Conservation (phyloP, 2,888 invertebrate genomes). For the Heteromyza rotundicornis region DNA sequence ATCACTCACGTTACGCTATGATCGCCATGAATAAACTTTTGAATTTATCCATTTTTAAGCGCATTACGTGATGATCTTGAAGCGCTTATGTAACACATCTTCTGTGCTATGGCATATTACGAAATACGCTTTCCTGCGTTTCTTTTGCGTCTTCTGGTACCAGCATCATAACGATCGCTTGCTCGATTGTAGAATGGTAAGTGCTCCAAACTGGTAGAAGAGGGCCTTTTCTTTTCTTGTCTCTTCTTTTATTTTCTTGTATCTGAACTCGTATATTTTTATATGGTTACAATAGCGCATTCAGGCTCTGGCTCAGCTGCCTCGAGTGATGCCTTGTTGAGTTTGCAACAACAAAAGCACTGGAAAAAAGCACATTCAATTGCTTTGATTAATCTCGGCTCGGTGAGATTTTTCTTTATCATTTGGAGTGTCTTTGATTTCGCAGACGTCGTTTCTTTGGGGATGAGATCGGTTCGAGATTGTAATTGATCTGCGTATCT, state of each 20-base stretch:
- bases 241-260: neutral
- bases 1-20: neutral
- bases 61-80: slow-evolving; percentile 2
- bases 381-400: neutral
- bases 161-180: too few relatives aligned
- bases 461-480: neutral
- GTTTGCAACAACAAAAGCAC: too few relatives aligned
- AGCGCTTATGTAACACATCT: slow-evolving; percentile 1
- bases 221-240: neutral
- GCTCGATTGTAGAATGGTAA: too few relatives aligned
- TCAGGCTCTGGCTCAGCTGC: too few relatives aligned
- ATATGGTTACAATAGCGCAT: too few relatives aligned
- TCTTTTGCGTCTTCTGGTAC: too few relatives aligned
- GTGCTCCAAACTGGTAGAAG: neutral
- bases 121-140: neutral
- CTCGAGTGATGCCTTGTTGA: too few relatives aligned
- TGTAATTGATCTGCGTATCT: neutral
- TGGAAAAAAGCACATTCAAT: too few relatives aligned
- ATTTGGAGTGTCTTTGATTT: neutral
- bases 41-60: neutral
- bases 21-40: neutral
- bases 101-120: neutral
- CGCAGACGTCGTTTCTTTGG: too few relatives aligned
- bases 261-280: neutral
- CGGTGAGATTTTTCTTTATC: neutral